Evolutionary conservation across 2,113 vertebrate genomes (phyloP).

Genomic region (Butastur rufipennis): DNA sequence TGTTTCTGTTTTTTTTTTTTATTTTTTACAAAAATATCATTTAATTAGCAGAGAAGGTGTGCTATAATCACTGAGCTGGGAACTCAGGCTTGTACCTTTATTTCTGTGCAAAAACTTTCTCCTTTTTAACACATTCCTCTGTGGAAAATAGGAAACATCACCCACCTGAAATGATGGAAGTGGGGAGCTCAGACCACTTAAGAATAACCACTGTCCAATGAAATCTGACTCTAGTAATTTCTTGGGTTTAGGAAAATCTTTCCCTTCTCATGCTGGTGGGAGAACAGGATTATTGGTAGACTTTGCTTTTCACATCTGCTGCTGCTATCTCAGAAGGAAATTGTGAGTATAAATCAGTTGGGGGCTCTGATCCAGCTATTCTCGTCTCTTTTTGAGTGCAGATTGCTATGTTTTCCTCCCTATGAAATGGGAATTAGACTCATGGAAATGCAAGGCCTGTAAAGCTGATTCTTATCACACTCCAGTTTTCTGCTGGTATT

Average conservation of each 20-base stretch:
- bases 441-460: slow-evolving; percentile 31
- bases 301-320: neutral
- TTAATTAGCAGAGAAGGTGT: neutral
- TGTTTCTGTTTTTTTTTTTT: neutral
- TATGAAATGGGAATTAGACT: slow-evolving; percentile 29
- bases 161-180: neutral
- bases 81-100: neutral
- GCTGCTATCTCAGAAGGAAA: slow-evolving; percentile 37
- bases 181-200: neutral
- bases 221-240: neutral
- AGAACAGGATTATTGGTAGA: slow-evolving; percentile 18
- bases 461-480: slow-evolving; percentile 35
- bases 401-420: slow-evolving; percentile 43
- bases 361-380: slow-evolving; percentile 29
- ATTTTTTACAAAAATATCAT: neutral
- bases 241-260: neutral
- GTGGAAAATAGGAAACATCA: neutral
- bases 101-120: neutral
- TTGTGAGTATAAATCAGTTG: slow-evolving; percentile 50
- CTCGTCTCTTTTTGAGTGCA: slow-evolving; percentile 12
- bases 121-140: neutral
- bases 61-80: neutral
- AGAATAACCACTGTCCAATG: neutral
- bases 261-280: neutral
- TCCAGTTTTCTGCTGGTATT: slow-evolving; percentile 21